Base-by-base conservation (phyloP, 2,888 invertebrate genomes). In the Argyra leucocephala region DNA sequence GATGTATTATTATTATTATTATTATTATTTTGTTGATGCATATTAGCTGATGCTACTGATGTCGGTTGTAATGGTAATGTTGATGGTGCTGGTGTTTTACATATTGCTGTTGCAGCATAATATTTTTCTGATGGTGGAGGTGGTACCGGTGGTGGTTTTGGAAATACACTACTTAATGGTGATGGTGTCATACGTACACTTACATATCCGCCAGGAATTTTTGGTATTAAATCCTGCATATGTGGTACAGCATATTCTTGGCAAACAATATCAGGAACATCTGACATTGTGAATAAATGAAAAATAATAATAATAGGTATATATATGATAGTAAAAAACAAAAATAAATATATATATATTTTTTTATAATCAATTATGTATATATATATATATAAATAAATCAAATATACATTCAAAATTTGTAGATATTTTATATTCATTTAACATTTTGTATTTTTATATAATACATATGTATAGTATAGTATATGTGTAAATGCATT, bases 81-180 rank as follows among this genome's bases (percentile, higher is more conserved):
- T 68, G 72, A 74, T 69, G 78, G 74, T 64, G 69, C 68, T 63
- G 69, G 65, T 65, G 70, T 67, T 74, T 83, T 83, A 74, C 83
- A 82, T 73, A 88, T 86, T 78, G 88, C 86, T 69, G 87, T 85
- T 71, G 87, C 86, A 70, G 88, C 87, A 80, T 88, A 88, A 80
- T 88, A 88, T 78, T 85, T 84, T 77, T 86, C 86, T 66, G 85
- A 84, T 60, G 86, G 86, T 66, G 87, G 88, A 65, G 87, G 88
- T 68, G 87, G 87, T 73, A 86, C 83, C 68, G 84, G 84, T 65
- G 84, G 85, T 71, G 84, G 84, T 76, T 82, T 80, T 60, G 82
- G 82, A 69, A 83, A 80, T 74, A 83, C 81, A 74, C 81, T 82
- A 71, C 82, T 80, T 65, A 82, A 75, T 65, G 82, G 78, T 61